Conservation (phyloP, 2,888 invertebrate genomes). For the Lathronympha strigana region DNA sequence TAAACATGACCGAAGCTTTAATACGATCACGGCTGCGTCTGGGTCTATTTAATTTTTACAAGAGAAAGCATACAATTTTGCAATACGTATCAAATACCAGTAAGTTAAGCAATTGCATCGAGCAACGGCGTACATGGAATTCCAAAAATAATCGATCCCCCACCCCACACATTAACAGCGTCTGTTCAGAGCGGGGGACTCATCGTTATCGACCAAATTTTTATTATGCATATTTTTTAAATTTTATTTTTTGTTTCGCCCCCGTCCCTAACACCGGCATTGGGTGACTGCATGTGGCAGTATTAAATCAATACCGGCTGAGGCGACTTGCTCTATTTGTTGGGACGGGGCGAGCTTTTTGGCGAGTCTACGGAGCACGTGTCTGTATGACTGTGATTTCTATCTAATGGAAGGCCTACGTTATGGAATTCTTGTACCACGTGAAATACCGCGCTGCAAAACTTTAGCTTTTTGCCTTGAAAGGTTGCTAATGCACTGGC, state of each 20-base stretch:
- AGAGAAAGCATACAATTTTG: no score
- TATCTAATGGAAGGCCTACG: slow-evolving; percentile 45
- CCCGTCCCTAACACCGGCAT: slow-evolving; percentile 51
- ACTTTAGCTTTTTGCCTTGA: slow-evolving; percentile 39
- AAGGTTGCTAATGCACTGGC: slow-evolving; percentile 38
- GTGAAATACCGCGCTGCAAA: slow-evolving; percentile 41
- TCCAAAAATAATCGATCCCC: slow-evolving; percentile 54
- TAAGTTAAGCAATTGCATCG: slow-evolving; percentile 18
- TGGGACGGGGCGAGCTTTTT: slow-evolving; percentile 54
- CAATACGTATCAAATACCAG: not conserved
- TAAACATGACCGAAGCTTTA: no score
- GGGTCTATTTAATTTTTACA: no score
- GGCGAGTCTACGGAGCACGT: slow-evolving; percentile 53
- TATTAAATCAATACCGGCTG: slow-evolving; percentile 49
- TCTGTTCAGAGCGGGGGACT: slow-evolving; percentile 44
- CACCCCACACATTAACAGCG: slow-evolving; percentile 45
- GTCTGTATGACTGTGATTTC: slow-evolving; percentile 45
- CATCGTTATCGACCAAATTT: slow-evolving; percentile 50
- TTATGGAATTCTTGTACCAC: slow-evolving; percentile 44
- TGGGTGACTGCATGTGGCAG: slow-evolving; percentile 47
- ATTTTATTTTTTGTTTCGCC: slow-evolving; percentile 47
- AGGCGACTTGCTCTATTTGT: slow-evolving; percentile 61
- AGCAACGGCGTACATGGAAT: slow-evolving; percentile 43
- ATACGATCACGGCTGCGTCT: no score
- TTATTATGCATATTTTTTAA: slow-evolving; percentile 49